Conservation (phyloP, 2,888 invertebrate species). For the Sarcophaga rosellei region DNA sequence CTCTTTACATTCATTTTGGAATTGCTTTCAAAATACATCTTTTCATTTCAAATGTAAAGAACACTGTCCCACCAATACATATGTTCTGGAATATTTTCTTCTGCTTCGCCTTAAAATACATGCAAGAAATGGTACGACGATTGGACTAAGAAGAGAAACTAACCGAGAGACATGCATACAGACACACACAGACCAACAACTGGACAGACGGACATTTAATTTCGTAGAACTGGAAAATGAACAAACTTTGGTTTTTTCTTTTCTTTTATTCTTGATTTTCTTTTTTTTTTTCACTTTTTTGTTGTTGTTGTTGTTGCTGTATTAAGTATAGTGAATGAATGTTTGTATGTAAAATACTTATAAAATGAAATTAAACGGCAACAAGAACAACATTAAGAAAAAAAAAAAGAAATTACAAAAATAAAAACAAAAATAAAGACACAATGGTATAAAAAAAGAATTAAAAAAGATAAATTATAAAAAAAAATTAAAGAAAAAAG, state of each 20-base stretch:
- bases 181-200: conserved; percentile 26
- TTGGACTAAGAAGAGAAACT: conserved; percentile 45
- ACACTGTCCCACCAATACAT: background rate
- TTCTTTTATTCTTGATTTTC: background rate
- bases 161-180: background rate
- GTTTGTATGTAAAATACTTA: conserved; percentile 58
- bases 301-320: background rate
- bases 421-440: background rate
- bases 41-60: no score
- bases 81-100: conserved; percentile 14
- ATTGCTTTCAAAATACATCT: no score
- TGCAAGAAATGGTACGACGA: conserved; percentile 33
- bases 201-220: conserved; percentile 57
- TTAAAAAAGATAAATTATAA: no score
- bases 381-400: conserved; percentile 39
- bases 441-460: no score
- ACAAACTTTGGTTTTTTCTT: conserved; percentile 47
- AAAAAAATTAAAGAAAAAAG: background rate
- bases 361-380: conserved; percentile 54
- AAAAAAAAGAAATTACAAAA: conserved; percentile 66
- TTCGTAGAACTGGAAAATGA: conserved; percentile 66
- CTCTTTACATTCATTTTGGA: no score
- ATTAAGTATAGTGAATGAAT: conserved; percentile 28
- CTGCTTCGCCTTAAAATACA: conserved; percentile 16
- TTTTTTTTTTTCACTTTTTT: background rate